Percentiles rank a stretch among this genome's conserved stretches.
Conservation (phyloP, 2,797 vertebrate species). For the Phrynocephalus forsythii region DNA sequence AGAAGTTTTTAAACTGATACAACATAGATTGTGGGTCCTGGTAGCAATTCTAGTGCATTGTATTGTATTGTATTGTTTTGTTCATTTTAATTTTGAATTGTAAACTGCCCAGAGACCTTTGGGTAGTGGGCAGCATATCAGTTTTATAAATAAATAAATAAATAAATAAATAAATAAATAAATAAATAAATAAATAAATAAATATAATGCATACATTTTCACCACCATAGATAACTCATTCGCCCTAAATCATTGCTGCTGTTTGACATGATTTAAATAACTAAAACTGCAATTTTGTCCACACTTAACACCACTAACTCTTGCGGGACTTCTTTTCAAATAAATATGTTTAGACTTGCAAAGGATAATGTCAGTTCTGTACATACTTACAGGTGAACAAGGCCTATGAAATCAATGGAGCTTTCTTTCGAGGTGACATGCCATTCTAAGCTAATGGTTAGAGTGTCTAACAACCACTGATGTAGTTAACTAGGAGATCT, state of each 20-base stretch:
- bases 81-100: too few relatives aligned
- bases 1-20: too few relatives aligned
- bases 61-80: too few relatives aligned
- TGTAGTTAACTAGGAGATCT: not conserved
- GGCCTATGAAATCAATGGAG: not conserved
- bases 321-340: not conserved
- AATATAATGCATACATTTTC: not conserved
- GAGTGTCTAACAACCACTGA: not conserved
- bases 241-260: conserved; percentile 12
- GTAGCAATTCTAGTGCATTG: too few relatives aligned
- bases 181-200: too few relatives aligned
- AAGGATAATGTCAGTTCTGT: not conserved
- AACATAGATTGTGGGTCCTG: too few relatives aligned
- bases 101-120: too few relatives aligned
- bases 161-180: too few relatives aligned
- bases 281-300: conserved; percentile 31
- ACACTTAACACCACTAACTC: not conserved
- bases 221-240: not conserved
- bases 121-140: too few relatives aligned
- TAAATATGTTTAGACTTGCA: not conserved
- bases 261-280: conserved; percentile 44
- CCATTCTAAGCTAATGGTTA: not conserved
- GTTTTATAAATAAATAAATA: too few relatives aligned
- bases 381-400: not conserved
- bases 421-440: not conserved